phyloP scores from a whole-genome alignment of 2,797 vertebrate species.

The Microchirus variegatus region DNA sequence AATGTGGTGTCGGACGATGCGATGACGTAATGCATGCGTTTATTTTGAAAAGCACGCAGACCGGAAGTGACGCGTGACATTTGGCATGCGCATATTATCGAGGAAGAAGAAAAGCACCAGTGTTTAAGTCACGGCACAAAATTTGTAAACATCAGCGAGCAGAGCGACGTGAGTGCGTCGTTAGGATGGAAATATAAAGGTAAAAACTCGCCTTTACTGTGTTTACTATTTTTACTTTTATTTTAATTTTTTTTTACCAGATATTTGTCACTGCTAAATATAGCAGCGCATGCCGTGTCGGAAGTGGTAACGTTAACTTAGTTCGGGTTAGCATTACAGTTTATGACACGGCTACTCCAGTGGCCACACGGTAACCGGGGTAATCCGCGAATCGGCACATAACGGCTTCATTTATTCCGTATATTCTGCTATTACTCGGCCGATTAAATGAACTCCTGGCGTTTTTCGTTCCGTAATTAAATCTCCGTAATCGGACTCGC shows the following conservation, averaged over 20 bases:
- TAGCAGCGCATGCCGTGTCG: background rate
- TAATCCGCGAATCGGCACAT: background rate
- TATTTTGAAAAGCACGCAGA: constrained; percentile 56
- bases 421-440: background rate
- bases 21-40: constrained; percentile 34
- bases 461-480: background rate
- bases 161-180: constrained; percentile 15
- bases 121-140: constrained; percentile 22
- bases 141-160: constrained; percentile 62
- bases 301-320: constrained; percentile 6
- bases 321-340: constrained; percentile 20
- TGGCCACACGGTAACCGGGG: too few species aligned
- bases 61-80: constrained; percentile 47
- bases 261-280: background rate
- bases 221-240: background rate
- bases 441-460: rapidly evolving
- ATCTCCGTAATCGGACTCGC: background rate
- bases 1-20: too few species aligned
- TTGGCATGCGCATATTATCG: constrained; percentile 50
- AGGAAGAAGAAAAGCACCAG: constrained; percentile 48
- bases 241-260: rapidly evolving
- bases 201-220: constrained; percentile 9
- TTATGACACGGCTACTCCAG: background rate
- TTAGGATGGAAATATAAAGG: constrained; percentile 77
- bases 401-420: background rate